Base-by-base conservation (phyloP, 2,113 vertebrate species). In the Microtus ochrogaster region DNA sequence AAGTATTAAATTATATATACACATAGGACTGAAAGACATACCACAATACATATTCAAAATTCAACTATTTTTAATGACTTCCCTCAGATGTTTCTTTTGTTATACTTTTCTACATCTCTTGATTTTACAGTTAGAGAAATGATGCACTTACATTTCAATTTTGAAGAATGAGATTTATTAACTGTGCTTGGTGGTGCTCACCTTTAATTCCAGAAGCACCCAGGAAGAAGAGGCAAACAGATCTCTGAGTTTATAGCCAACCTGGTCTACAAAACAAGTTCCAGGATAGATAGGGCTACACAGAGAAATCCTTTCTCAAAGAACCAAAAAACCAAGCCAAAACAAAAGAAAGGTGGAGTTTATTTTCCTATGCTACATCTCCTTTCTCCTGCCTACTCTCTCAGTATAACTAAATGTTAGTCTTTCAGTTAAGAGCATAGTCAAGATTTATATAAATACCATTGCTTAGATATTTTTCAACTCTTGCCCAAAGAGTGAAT, bases 41-140 rank as follows among this genome's bases (percentile, higher is more conserved):
- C 3, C 17, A 94, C 58, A 94, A 74, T 17, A 21, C 24, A 84
- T 83, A 65, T 44, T 84, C 47, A 86, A 93, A n/a, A 81, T 14
- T 63, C 24, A 86, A 85, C 5, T 82, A 58, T 7, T 68, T 83
- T 89, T 3, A 68, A 21, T 49, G 76, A 26, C 12, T 84, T 84
- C 10, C 21, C 65, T 19, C 9, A 52, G 21, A 44, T 76, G 70
- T 44, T 33, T 90, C 93, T 36, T 72, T 30, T 79, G 30, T 11
- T 93, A 52, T 58, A 36, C 16, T 61, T 2, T 5, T 49, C 33
- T 14, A 30, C 36, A 26, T 39, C 41, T 81, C 6, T 72, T 86
- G 63, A 89, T 92, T 89, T 88, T 47, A 61, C 55, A 92, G 55
- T 82, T 68, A 73, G n/a, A 63, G 24, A 89, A 95, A 91, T 19